These are phyloP conservation scores for Gari tellinella DNA, from an alignment of 2,888 invertebrate genomes.

Conservation along the genomic window DNA sequence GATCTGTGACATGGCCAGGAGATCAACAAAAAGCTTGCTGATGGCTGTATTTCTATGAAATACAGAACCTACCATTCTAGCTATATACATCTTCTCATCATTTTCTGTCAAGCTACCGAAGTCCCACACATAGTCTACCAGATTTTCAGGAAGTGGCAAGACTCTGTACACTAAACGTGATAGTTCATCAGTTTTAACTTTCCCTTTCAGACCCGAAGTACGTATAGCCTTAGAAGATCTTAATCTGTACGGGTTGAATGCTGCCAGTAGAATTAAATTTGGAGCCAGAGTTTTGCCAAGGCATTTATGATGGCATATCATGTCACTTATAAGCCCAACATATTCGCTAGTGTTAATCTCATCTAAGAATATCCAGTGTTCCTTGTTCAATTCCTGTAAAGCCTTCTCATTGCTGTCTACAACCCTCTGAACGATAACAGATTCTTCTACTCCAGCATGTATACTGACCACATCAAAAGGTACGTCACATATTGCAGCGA, in stretches of 20 bases:
- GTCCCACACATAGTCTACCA: constrained; percentile 74
- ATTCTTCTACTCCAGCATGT: constrained; percentile 66
- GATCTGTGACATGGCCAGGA: constrained; percentile 42
- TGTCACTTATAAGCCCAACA: constrained; percentile 62
- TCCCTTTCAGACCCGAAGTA: constrained; percentile 65
- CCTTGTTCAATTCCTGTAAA: constrained; percentile 7
- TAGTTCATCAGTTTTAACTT: constrained; percentile 63
- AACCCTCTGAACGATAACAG: constrained; percentile 42
- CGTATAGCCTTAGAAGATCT: constrained; percentile 50
- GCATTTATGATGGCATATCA: constrained; percentile 64
- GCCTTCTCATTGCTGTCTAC: constrained; percentile 36
- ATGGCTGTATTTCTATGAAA: constrained; percentile 3
- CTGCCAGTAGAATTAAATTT: constrained; percentile 65
- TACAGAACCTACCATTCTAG: constrained; percentile 37
- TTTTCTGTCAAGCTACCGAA: constrained; percentile 65
- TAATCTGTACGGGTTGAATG: constrained; percentile 72
- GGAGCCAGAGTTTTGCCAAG: constrained; percentile 56
- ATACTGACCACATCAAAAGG: constrained; percentile 64
- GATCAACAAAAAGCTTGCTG: constrained; percentile 23
- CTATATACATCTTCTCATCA: constrained; percentile 66
- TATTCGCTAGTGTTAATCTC: constrained; percentile 72
- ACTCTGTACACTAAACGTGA: constrained; percentile 70
- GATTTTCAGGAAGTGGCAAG: constrained; percentile 69
- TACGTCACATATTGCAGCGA: constrained; percentile 61
- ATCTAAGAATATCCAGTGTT: constrained; percentile 70